Base-by-base conservation (phyloP, 1,140 invertebrate species). In the Glossosoma conforme region DNA sequence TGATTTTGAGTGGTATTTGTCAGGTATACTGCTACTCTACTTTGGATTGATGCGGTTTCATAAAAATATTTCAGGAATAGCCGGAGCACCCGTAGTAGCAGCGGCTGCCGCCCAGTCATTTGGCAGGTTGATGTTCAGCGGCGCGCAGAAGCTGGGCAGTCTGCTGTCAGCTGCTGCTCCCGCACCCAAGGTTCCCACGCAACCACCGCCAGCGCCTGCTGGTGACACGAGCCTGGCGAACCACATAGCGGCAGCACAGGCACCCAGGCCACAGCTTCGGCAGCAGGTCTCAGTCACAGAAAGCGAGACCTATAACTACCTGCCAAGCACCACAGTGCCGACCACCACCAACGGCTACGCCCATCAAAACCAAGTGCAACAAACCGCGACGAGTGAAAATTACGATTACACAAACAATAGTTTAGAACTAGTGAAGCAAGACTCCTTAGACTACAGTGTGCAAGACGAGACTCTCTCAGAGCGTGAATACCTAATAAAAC, bases 91-190 rank as follows among this genome's bases (percentile, higher is more conserved):
- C 25, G 54, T 54, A 30, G 63, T 65, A 44, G 66, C 64, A 52
- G 41, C 72, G 15, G 72, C 70, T n/a, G 72, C 70, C 38, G 72
- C 65, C 44, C 70, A 69, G 35, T 72, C 68, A 33, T 66, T 72
- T 50, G 69, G 69, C n/a, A 70, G 66, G 21, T 59, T 74, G 58
- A 70, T 73, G 63, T 71, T 68, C n/a, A 74, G 70, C 55, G 72
- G 74, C 65, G 72, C 72, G 18, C 70, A 72, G 45, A 72, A 69
- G 52, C 60, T 75, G 20, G 72, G 72, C 10, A 74, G 68, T 53
- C 64, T 75, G 18, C 68, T 75, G 46, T 69, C 70, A 20, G 65
- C 69, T 22, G 71, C 71, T n/a, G 69, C 70, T 4, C 69, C 70
- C 1, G 69, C 68, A 28, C 67, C 69, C 15, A 60, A 61, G 17